These are phyloP conservation scores for Rhodophaea formosa DNA, from an alignment of 2,888 invertebrate genomes.

Conservation along the genomic window DNA sequence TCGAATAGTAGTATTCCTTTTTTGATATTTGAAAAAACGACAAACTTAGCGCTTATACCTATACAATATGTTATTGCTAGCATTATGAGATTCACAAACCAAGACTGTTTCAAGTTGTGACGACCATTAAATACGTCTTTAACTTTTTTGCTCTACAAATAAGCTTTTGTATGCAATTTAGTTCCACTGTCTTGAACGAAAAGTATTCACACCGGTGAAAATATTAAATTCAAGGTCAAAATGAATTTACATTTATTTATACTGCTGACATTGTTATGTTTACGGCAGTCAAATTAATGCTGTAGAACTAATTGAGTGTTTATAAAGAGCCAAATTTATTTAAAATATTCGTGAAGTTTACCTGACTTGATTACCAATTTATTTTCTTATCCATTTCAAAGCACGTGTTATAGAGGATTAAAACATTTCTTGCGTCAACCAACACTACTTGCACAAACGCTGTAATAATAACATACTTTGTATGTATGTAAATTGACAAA, in stretches of 20 bases:
- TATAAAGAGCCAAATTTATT: background rate
- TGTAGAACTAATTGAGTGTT: background rate
- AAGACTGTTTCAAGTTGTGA: background rate
- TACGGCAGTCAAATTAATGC: background rate
- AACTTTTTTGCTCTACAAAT: background rate
- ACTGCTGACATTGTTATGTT: background rate
- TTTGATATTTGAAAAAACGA: too few relatives aligned
- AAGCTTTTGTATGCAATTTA: constrained; percentile 2
- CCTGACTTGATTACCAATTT: background rate
- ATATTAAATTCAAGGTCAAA: background rate
- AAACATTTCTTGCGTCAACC: too few relatives aligned
- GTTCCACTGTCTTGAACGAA: constrained; percentile 2
- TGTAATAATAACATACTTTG: too few relatives aligned
- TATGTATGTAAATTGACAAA: too few relatives aligned
- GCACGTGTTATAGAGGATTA: too few relatives aligned
- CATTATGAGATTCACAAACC: background rate
- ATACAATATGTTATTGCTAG: background rate
- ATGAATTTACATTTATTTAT: constrained; percentile 3
- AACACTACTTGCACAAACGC: too few relatives aligned
- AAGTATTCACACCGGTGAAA: background rate
- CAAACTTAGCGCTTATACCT: too few relatives aligned
- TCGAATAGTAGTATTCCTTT: too few relatives aligned
- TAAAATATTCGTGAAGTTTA: background rate
- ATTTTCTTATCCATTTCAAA: background rate
- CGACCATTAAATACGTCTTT: background rate